These are phyloP conservation scores for Listronotus bonariensis DNA, from an alignment of 1,140 invertebrate species.

Conservation along the genomic window DNA sequence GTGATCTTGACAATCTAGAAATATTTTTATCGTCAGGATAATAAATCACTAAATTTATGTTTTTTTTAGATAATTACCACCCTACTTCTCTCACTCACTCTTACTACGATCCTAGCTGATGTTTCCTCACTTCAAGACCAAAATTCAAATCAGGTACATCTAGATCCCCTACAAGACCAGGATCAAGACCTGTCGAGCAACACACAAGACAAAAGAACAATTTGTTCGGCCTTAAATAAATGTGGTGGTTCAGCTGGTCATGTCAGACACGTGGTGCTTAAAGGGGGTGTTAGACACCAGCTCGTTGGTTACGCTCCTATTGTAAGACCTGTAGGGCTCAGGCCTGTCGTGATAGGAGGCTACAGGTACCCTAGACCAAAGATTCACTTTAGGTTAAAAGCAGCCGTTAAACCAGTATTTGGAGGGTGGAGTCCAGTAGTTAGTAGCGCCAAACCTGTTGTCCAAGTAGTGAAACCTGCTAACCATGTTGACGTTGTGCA, in stretches of 20 bases:
- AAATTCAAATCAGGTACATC: constrained; percentile 31
- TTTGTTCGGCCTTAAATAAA: constrained; percentile 39
- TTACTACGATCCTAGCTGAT: constrained; percentile 6
- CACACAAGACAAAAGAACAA: constrained; percentile 50
- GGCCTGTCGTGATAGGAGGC: constrained; percentile 18
- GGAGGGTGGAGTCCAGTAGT: constrained; percentile 33
- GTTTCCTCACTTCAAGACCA: constrained; percentile 27
- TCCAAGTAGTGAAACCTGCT: constrained; percentile 31
- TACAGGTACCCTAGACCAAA: constrained; percentile 40
- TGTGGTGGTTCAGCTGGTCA: constrained; percentile 27
- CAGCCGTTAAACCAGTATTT: constrained; percentile 27
- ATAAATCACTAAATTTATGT: too few species aligned
- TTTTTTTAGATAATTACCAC: constrained; percentile 2
- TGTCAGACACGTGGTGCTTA: constrained; percentile 44
- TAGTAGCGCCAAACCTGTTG: constrained; percentile 20
- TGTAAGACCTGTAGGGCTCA: constrained; percentile 39
- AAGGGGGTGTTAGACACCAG: constrained; percentile 42
- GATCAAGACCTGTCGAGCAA: constrained; percentile 38
- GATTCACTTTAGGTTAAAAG: constrained; percentile 25
- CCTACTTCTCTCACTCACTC: not conserved
- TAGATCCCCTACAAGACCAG: constrained; percentile 46
- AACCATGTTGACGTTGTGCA: constrained; percentile 36
- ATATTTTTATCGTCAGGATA: too few species aligned
- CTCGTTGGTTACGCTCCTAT: constrained; percentile 45
- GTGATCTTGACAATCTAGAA: too few species aligned